Base-by-base conservation (phyloP, 2,113 vertebrate genomes). In the Sphyrna mokarran region DNA sequence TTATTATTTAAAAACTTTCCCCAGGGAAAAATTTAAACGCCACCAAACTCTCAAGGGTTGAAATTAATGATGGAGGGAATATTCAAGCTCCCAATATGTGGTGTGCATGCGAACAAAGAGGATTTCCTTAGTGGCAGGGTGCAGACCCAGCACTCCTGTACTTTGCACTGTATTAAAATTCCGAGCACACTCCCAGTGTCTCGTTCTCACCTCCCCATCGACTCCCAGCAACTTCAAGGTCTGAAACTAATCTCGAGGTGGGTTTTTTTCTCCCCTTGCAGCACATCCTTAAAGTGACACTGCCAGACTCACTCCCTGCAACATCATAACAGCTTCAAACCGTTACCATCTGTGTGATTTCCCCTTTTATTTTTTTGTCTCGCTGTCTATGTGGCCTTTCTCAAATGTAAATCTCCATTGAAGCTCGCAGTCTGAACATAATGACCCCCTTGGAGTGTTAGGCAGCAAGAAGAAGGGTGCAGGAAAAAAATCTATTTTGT, bases 51-150 rank as follows among this genome's bases (percentile, higher is more conserved):
- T 78, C 61, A 95, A 95, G 89, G 89, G 95, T 95, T 91, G 63
- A 87, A 96, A 95, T 95, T 96, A 96, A 96, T 37, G 96, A 96
- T 95, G 93, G 63, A 95, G 96, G 95, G 94, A 96, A 95, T 94
- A 96, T 96, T 85, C 96, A 87, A 94, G 96, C 96, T 96, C 97
- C 97, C 97, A 97, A 97, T 97, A 97, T 97, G 98, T 97, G 98
- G 98, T 97, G 97, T 97, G 96, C 97, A 97, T 97, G 97, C 97
- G 96, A 98, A 97, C 98, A 98, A 97, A 98, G 98, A 98, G 98
- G 96, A 97, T 97, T 96, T 97, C 97, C 97, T 98, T 98, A 98
- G 98, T 98, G 97, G 97, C 78, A 43, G n/a, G 83, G 97, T 97
- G 96, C 97, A 98, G 97, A 98, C 98, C 98, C 97, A 98, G 97